Evolutionary conservation across 2,888 invertebrate genomes (phyloP).

Genomic region (Panorpa germanica): DNA sequence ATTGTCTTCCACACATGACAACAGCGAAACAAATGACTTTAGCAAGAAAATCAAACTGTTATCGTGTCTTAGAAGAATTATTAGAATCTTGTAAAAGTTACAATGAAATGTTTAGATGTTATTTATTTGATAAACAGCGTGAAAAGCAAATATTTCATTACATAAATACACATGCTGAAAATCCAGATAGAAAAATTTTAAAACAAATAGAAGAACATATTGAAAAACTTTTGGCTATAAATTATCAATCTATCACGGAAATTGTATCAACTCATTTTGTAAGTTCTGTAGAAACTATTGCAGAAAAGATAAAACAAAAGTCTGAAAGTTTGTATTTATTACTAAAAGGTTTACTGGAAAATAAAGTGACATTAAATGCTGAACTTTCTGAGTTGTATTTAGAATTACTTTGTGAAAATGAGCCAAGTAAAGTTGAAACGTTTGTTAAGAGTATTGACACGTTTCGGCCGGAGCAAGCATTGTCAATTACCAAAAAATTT

Average conservation of each 20-base stretch:
- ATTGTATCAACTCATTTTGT: conserved; percentile 37
- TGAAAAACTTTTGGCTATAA: conserved; percentile 33
- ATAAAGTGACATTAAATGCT: conserved; percentile 20
- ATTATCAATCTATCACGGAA: conserved; percentile 39
- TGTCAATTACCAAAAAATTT: conserved; percentile 40
- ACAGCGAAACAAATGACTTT: conserved; percentile 34
- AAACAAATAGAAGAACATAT: conserved; percentile 26
- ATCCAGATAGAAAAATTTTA: conserved; percentile 24
- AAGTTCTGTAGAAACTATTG: conserved; percentile 23
- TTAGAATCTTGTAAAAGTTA: conserved; percentile 41
- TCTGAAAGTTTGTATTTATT: conserved; percentile 30
- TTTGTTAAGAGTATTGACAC: conserved; percentile 30
- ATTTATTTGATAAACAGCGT: conserved; percentile 39
- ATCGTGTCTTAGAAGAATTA: conserved; percentile 47
- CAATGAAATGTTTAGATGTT: conserved; percentile 44
- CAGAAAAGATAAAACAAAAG: conserved; percentile 24
- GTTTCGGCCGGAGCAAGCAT: conserved; percentile 42
- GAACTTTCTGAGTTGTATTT: conserved; percentile 37
- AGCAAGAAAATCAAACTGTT: conserved; percentile 47
- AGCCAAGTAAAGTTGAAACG: conserved; percentile 29
- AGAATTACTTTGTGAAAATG: conserved; percentile 37
- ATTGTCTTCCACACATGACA: conserved; percentile 36
- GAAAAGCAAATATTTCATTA: conserved; percentile 40
- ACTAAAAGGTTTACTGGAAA: conserved; percentile 35
- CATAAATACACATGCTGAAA: conserved; percentile 26